Evolutionary conservation across 30 jellyfish, hydroid and myxozoan genomes (phyloP).

Genomic region (Sanderia malayensis): DNA sequence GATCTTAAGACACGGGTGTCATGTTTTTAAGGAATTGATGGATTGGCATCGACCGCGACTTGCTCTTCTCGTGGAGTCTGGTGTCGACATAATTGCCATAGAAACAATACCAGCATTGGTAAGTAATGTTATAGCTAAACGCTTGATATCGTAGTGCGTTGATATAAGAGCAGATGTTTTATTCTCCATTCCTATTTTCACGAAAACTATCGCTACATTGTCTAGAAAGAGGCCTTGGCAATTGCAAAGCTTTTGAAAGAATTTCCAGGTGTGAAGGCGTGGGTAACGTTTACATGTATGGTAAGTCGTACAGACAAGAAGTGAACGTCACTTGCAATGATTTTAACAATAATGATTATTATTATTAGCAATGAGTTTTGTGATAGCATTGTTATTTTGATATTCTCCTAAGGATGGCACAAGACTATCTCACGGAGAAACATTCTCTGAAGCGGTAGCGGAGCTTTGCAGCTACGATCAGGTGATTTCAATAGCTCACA

Average conservation of each 20-base stretch:
- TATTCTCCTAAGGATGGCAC: constrained; percentile 38
- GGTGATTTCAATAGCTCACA: no score
- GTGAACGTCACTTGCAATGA: no score
- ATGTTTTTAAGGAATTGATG: constrained; percentile 50
- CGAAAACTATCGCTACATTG: no score
- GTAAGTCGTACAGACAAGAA: no score
- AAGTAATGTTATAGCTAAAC: neutral
- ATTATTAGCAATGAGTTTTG: no score
- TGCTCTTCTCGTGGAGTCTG: constrained; percentile 32
- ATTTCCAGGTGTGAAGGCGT: constrained; percentile 36
- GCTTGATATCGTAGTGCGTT: no score
- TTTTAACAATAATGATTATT: no score
- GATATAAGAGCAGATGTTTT: neutral
- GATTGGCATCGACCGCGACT: constrained; percentile 75
- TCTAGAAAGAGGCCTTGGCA: constrained; percentile 76
- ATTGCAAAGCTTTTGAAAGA: constrained; percentile 26
- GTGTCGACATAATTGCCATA: constrained; percentile 49
- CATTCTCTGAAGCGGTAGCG: constrained; percentile 40
- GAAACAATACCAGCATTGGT: constrained; percentile 89
- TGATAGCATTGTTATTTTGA: neutral
- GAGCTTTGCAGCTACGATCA: constrained; percentile 23
- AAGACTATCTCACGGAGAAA: constrained; percentile 56
- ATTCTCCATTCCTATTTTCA: neutral
- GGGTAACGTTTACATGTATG: constrained; percentile 64
- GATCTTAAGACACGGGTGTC: no score